A percentile compares a stretch with the other conserved stretches of the same genome.
Evolutionary conservation across 2,113 vertebrate species (phyloP).

Genomic region (Apodemus speciosus): DNA sequence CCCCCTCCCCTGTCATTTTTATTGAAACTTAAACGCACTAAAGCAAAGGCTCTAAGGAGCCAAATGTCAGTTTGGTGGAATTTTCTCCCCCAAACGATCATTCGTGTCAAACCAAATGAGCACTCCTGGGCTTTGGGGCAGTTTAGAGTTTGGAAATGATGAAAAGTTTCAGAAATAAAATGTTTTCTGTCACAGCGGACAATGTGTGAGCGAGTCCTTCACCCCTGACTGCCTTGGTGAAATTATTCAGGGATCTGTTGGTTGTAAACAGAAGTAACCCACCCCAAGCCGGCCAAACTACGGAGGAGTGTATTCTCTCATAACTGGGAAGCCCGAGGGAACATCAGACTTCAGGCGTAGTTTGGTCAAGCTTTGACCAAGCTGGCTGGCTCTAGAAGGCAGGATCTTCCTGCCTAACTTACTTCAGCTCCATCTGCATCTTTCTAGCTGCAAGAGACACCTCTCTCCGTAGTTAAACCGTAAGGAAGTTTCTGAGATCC

Average conservation of each 20-base stretch:
- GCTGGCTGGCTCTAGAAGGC: not conserved
- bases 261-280: not conserved
- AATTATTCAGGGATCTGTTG: not conserved
- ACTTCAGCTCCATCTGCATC: not conserved
- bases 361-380: not conserved
- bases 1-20: not conserved
- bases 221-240: not conserved
- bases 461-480: not conserved
- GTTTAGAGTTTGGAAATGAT: not conserved
- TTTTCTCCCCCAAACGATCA: not conserved
- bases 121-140: not conserved
- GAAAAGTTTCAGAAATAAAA: not conserved
- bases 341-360: not conserved
- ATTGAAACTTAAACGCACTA: not conserved
- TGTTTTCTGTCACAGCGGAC: not conserved
- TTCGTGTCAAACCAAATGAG: not conserved
- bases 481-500: no score
- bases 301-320: accelerated
- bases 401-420: not conserved
- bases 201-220: not conserved
- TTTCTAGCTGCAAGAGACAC: not conserved
- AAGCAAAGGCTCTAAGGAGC: not conserved
- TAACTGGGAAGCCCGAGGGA: not conserved
- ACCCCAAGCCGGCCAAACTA: not conserved
- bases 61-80: not conserved